Evolutionary conservation across 2,888 invertebrate species (phyloP).

Genomic region (Lottia gigantea): DNA sequence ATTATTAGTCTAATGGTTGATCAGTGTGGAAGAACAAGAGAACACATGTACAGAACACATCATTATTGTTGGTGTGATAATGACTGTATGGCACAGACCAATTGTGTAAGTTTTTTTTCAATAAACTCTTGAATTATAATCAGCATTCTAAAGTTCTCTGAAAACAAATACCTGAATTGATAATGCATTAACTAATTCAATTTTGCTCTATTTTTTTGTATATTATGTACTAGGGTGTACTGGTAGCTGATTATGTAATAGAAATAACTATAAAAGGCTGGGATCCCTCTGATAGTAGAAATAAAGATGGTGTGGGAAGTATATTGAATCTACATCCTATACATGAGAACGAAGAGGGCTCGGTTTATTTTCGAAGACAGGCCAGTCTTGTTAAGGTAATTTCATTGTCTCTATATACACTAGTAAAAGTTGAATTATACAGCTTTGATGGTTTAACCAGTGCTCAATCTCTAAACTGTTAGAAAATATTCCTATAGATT

Average conservation of each 20-base stretch:
- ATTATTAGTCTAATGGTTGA: slow-evolving; percentile 24
- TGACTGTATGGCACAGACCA: slow-evolving; percentile 49
- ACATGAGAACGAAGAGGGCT: slow-evolving; percentile 60
- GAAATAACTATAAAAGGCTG: slow-evolving; percentile 57
- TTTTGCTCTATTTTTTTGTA: too few species aligned
- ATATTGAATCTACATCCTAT: slow-evolving; percentile 54
- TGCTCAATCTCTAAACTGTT: too few species aligned
- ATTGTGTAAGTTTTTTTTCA: slow-evolving; percentile 48
- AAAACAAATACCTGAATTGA: too few species aligned
- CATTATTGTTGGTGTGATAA: slow-evolving; percentile 63
- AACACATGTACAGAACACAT: slow-evolving; percentile 46
- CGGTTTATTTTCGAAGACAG: slow-evolving; percentile 53
- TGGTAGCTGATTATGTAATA: slow-evolving; percentile 51
- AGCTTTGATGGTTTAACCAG: background rate
- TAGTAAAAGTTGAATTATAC: background rate
- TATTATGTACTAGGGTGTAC: slow-evolving; percentile 38
- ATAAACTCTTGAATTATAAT: too few species aligned
- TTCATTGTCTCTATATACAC: too few species aligned
- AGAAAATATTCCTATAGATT: too few species aligned
- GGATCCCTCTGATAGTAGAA: slow-evolving; percentile 46
- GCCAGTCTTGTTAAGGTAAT: slow-evolving; percentile 54
- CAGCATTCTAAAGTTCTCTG: too few species aligned
- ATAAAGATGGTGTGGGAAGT: slow-evolving; percentile 41
- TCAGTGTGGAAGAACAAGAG: slow-evolving; percentile 28
- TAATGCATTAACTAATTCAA: too few species aligned